These are phyloP conservation scores for Mythimna vitellina DNA, from an alignment of 2,888 invertebrate species.

Conservation along the genomic window DNA sequence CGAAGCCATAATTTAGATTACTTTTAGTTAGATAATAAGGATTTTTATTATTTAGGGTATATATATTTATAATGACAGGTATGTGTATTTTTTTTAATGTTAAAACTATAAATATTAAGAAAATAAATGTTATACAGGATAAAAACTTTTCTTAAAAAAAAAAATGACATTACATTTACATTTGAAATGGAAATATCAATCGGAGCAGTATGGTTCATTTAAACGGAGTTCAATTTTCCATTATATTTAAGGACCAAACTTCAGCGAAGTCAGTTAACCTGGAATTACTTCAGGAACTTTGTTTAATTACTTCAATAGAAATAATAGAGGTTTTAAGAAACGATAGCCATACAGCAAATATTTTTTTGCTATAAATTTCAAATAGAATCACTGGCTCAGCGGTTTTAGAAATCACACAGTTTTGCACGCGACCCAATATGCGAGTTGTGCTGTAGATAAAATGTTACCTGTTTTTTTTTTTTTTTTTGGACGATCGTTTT, in stretches of 20 bases:
- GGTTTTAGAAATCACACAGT: not conserved
- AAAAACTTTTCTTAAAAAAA: too few relatives aligned
- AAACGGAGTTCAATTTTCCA: not conserved
- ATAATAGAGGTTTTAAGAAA: not conserved
- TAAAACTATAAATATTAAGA: too few relatives aligned
- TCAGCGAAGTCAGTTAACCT: not conserved
- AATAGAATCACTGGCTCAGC: not conserved
- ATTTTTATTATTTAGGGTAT: too few relatives aligned
- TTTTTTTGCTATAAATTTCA: not conserved
- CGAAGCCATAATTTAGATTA: too few relatives aligned
- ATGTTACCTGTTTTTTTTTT: not conserved
- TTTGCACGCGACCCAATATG: not conserved
- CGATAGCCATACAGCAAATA: not conserved
- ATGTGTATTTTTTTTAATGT: too few relatives aligned
- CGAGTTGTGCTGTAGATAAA: not conserved
- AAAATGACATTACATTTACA: too few relatives aligned
- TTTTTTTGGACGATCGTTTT: not conserved
- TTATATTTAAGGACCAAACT: not conserved
- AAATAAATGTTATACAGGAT: too few relatives aligned
- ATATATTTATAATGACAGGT: too few relatives aligned
- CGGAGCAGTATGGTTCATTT: not conserved
- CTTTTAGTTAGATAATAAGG: too few relatives aligned
- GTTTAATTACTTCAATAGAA: not conserved
- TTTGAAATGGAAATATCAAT: too few relatives aligned
- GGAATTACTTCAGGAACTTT: not conserved